Base-by-base conservation (phyloP, 2,888 invertebrate genomes). In the Eucera pruinosa region DNA sequence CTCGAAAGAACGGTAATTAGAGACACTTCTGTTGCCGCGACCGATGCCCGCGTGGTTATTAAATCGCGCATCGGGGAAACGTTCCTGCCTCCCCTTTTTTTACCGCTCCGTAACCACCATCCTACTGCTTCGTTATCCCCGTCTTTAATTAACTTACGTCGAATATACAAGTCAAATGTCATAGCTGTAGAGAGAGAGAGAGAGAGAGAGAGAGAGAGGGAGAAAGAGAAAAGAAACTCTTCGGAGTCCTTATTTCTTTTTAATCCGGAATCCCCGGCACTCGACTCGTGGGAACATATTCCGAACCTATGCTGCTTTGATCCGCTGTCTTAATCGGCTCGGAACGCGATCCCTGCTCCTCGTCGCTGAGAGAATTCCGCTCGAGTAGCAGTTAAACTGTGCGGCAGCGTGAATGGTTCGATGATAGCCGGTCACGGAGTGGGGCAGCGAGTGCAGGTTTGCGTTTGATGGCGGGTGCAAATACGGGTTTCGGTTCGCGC, bases 271-370 rank as follows among this genome's bases (percentile, higher is more conserved):
- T 7, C 20, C 55, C 25, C n/a, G n/a, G 60, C 33, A 20, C 66
- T 52, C 64, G 43, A 61, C 45, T 75, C 76, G 61, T 61, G 74
- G 75, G 41, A 74, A 75, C 27, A 54, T 47, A 48, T 25, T 27
- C 60, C 33, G 33, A 13, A 36, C 61, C 60, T 48, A 66, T 57
- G 7, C 13, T n/a, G 25, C 23, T 47, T 48, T 61, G 61, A 39
- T 33, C 68, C 61, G 58, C 52, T 64, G 69, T 72, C 80, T 75
- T 82, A 78, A 84, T 84, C 76, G 78, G 58, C 68, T 67, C 41
- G 58, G 41, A 68, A 65, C 65, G 71, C 45, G 39, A 50, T 4
- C 0, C n/a, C 33, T 30, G 48, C 66, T 43, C 58, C 71, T 48
- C 69, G 71, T 73, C 39, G 45, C 71, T 66, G 64, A 48, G 64